Conservation (phyloP, 2,797 vertebrate genomes). For the Morus bassanus region DNA sequence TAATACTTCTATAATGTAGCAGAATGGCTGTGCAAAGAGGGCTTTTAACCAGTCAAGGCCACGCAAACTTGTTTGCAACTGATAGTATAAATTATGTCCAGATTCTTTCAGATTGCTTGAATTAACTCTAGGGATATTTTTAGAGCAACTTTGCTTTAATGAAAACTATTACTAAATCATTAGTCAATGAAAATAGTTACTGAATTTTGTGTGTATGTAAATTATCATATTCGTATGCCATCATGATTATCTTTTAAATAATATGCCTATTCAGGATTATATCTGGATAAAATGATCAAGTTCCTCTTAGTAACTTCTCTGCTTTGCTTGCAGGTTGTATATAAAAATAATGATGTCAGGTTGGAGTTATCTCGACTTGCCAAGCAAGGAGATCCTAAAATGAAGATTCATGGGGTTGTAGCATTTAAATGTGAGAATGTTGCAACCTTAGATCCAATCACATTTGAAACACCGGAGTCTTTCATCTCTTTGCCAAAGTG, state of each 20-base stretch:
- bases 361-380: slow-evolving; percentile 94
- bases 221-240: not conserved
- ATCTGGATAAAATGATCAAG: not conserved
- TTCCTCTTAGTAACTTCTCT: not conserved
- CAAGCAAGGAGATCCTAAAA: slow-evolving; percentile 92
- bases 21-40: not conserved
- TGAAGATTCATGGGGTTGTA: slow-evolving; percentile 95
- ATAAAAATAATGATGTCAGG: slow-evolving; percentile 97
- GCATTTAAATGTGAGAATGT: slow-evolving; percentile 99
- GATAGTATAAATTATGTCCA: not conserved
- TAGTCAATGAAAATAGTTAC: not conserved
- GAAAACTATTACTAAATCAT: not conserved
- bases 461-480: slow-evolving; percentile 96
- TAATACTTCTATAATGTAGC: not conserved
- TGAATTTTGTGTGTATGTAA: not conserved
- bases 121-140: slow-evolving; percentile 23
- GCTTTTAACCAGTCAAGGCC: slow-evolving; percentile 53
- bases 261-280: not conserved
- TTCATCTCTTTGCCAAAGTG: slow-evolving; percentile 95
- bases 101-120: slow-evolving; percentile 32
- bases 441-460: slow-evolving; percentile 96
- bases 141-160: slow-evolving; percentile 13
- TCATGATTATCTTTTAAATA: not conserved
- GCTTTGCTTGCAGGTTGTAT: slow-evolving; percentile 87
- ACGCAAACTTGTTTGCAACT: slow-evolving; percentile 23